These are phyloP conservation scores for Odontesthes bonariensis DNA, from an alignment of 2,113 vertebrate genomes.

Conservation along the genomic window DNA sequence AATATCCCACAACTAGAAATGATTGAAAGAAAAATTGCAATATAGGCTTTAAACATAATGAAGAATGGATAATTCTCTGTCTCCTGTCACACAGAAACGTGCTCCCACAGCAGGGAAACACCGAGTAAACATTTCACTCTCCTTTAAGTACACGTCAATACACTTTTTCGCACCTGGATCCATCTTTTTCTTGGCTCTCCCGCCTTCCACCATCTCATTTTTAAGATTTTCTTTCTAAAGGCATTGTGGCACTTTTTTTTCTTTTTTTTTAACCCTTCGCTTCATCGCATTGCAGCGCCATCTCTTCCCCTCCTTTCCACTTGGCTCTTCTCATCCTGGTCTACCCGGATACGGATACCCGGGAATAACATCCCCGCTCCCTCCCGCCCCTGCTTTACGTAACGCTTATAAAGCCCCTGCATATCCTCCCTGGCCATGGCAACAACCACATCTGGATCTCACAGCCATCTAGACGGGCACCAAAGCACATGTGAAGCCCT, in stretches of 20 bases:
- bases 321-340: conserved; percentile 75
- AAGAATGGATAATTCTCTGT: conserved; percentile 14
- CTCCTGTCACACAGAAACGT: conserved; percentile 14
- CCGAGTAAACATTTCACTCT: conserved; percentile 50
- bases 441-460: conserved; percentile 82
- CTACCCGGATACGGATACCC: conserved; percentile 84
- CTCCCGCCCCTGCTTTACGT: conserved; percentile 80
- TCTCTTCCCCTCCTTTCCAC: conserved; percentile 60
- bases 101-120: conserved; percentile 41
- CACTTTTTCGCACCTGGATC: conserved; percentile 42
- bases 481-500: conserved; percentile 52
- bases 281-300: conserved; percentile 75
- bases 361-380: conserved; percentile 82
- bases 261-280: conserved; percentile 72
- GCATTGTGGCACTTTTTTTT: conserved; percentile 59
- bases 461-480: conserved; percentile 66
- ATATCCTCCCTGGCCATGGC: conserved; percentile 81
- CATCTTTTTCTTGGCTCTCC: conserved; percentile 10
- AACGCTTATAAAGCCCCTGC: conserved; percentile 79
- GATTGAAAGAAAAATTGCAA: not conserved
- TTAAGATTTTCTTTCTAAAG: conserved; percentile 49
- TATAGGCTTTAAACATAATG: not conserved
- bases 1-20: not conserved
- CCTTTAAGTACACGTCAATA: conserved; percentile 42
- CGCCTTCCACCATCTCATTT: conserved; percentile 20